Conservation (phyloP, 1,140 invertebrate species). For the Bombus polaris region DNA sequence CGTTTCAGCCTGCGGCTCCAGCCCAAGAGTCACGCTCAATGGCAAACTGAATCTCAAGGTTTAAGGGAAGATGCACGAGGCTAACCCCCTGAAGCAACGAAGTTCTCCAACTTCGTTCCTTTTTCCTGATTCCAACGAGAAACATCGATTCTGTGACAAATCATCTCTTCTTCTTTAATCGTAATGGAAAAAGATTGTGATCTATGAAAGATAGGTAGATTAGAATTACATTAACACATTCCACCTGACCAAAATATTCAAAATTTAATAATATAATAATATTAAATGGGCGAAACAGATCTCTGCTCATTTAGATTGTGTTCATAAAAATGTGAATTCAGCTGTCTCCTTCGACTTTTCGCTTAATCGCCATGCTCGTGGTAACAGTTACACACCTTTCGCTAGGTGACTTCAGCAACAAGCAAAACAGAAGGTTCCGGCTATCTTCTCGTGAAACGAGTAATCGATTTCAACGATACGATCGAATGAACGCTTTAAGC, state of each 20-base stretch:
- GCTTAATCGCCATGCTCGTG: background rate
- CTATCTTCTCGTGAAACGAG: too few species aligned
- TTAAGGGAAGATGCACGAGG: conserved; percentile 13
- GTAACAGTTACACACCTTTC: background rate
- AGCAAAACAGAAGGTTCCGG: background rate
- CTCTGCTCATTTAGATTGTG: too few species aligned
- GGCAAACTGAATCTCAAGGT: conserved; percentile 44
- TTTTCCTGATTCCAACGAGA: background rate
- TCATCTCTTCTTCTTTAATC: background rate
- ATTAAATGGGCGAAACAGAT: too few species aligned
- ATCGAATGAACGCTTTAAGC: background rate
- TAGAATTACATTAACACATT: too few species aligned
- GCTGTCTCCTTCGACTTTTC: too few species aligned
- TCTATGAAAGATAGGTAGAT: too few species aligned
- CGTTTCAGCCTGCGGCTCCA: background rate
- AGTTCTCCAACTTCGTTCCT: conserved; percentile 54
- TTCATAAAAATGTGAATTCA: too few species aligned
- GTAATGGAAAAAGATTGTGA: too few species aligned
- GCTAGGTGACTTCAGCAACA: background rate
- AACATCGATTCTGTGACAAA: conserved; percentile 6
- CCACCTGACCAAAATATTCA: too few species aligned
- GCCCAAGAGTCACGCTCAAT: conserved; percentile 24
- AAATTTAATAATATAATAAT: too few species aligned
- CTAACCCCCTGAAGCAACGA: conserved; percentile 3
- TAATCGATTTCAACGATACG: background rate